These are phyloP conservation scores for Drosophila lacertosa DNA, from an alignment of 1,140 invertebrate species.

Conservation along the genomic window DNA sequence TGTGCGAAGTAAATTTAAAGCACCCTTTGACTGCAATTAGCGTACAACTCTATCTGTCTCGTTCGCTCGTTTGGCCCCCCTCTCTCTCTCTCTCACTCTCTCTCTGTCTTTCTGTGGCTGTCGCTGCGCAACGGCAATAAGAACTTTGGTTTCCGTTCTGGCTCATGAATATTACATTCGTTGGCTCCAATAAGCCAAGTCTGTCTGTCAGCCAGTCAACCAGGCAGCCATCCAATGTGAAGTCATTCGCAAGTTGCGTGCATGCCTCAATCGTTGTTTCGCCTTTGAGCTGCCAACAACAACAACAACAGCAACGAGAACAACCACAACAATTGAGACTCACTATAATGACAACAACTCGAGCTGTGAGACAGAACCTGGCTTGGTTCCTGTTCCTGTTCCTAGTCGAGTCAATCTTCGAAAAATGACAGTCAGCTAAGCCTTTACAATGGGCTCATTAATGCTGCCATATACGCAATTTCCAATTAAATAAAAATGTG, in stretches of 20 bases:
- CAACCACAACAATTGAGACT: conserved; percentile 47
- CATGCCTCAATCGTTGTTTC: conserved; percentile 38
- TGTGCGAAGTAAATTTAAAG: conserved; percentile 63
- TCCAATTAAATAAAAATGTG: conserved; percentile 76
- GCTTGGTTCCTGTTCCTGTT: neutral
- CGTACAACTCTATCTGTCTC: conserved; percentile 62
- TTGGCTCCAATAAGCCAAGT: conserved; percentile 43
- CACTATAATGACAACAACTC: conserved; percentile 73
- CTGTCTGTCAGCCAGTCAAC: conserved; percentile 36
- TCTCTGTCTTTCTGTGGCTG: neutral
- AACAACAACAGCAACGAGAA: conserved; percentile 34
- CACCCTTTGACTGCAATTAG: conserved; percentile 82
- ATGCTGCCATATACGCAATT: conserved; percentile 73
- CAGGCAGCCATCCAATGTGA: conserved; percentile 24
- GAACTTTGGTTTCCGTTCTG: conserved; percentile 40
- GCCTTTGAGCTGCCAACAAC: conserved; percentile 55
- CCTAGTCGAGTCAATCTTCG: conserved; percentile 6
- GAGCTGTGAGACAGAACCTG: conserved; percentile 10
- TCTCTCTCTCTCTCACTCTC: neutral
- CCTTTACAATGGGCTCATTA: conserved; percentile 74
- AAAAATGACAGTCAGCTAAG: conserved; percentile 26
- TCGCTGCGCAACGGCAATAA: conserved; percentile 9
- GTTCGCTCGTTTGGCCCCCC: too few species aligned
- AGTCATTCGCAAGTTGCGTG: conserved; percentile 63
- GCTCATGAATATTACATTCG: conserved; percentile 66